Conservation (phyloP, 2,797 vertebrate species). For the Heliangelus exortis region DNA sequence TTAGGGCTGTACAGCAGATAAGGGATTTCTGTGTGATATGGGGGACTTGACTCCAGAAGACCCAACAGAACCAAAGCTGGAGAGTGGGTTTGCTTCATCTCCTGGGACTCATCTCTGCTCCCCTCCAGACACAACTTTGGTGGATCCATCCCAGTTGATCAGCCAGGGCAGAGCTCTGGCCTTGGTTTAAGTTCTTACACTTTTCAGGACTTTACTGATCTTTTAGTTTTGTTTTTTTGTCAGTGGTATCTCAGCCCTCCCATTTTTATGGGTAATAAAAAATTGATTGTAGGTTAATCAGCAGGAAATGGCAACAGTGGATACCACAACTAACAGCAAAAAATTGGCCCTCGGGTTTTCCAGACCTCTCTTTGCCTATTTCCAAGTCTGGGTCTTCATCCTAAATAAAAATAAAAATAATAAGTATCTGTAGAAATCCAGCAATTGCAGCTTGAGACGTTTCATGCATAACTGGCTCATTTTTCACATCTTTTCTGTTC, state of each 20-base stretch:
- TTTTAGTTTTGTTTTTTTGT: background rate
- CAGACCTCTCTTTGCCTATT: background rate
- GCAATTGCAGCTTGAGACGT: background rate
- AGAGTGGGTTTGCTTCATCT: background rate
- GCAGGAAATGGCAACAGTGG: background rate
- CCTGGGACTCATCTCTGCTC: background rate
- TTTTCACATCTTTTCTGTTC: background rate
- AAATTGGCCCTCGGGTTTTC: background rate
- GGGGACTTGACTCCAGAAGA: background rate
- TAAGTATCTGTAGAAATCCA: background rate
- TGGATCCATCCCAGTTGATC: background rate
- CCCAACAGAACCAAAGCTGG: background rate
- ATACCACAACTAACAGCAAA: background rate
- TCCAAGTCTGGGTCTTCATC: background rate
- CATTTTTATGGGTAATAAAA: background rate
- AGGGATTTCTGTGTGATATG: background rate
- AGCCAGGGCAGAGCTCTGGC: fast-evolving
- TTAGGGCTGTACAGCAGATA: background rate
- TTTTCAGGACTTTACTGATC: background rate
- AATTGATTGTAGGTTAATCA: background rate
- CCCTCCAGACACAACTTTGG: background rate
- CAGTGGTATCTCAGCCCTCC: background rate
- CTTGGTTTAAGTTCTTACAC: background rate
- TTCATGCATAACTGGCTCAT: background rate
- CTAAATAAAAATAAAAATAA: background rate